Base-by-base conservation (phyloP, 2,797 vertebrate genomes). In the Muscicapa striata region DNA sequence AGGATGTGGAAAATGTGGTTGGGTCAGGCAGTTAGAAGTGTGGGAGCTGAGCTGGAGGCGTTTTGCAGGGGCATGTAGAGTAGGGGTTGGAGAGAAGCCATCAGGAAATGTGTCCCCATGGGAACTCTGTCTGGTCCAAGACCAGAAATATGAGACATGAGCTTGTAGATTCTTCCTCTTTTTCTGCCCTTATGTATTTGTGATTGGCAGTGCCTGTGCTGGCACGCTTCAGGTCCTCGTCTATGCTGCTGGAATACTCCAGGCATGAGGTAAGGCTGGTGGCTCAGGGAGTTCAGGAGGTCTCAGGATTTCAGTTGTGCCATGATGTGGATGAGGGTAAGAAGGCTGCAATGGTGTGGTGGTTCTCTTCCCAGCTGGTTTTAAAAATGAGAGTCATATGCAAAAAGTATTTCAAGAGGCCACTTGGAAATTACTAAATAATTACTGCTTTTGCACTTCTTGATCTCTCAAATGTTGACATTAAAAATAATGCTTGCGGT, bases 11-110 rank as follows among this genome's bases (percentile, higher is more conserved):
- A 83, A 77, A 84, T 73, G 87, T 22, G 21, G 51, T 57, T 87
- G 58, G 75, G 67, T 82, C 81, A 90, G 66, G 58, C 80, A 85
- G 72, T 64, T 62, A 86, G 34, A 81, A 95, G 67, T 91, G 79
- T 91, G 84, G 77, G 89, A 95, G 87, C 76, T 76, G 82, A 90
- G 55, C 90, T 83, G 66, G 77, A 95, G 95, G 88, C 38, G 2
- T 88, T 94, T 34, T 58, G 62, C 32, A 63, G 81, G 63, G 90
- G 70, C 67, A 38, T 67, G 5, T 59, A 69, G 90, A 95, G 38
- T 81, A 66, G 78, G 55, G 32, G 19, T 63, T 94, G 92, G 91
- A 90, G 74, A 84, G 67, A 46, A 92, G 80, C 93, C 90, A 79
- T 87, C 77, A 74, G 88, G 93, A 96, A 95, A 32, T 29, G 32